Percentiles rank a stretch among this genome's conserved stretches.
These are phyloP conservation scores for Fistularia commersonii DNA, from an alignment of 2,797 vertebrate genomes.

Conservation along the genomic window DNA sequence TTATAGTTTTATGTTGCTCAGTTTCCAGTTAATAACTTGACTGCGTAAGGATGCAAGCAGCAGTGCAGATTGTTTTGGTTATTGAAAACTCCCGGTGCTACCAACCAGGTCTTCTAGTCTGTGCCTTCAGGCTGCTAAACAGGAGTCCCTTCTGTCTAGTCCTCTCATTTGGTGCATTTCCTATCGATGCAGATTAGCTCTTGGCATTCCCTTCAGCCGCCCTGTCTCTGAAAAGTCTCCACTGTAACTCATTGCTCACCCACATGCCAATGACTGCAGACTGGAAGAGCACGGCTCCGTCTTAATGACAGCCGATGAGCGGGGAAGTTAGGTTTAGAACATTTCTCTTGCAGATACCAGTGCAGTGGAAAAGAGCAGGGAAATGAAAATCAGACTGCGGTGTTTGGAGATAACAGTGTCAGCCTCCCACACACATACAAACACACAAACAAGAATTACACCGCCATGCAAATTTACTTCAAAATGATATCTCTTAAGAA, in stretches of 20 bases:
- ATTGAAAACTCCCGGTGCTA: slow-evolving; percentile 65
- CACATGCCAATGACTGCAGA: slow-evolving; percentile 70
- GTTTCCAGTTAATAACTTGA: slow-evolving; percentile 71
- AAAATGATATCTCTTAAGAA: no score
- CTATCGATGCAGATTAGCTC: slow-evolving; percentile 73
- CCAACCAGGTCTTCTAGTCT: slow-evolving; percentile 36
- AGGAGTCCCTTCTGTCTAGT: slow-evolving; percentile 40
- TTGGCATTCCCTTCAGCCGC: slow-evolving; percentile 69
- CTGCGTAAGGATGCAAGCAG: slow-evolving; percentile 55
- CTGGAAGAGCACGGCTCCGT: slow-evolving; percentile 50
- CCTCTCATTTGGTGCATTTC: slow-evolving; percentile 65
- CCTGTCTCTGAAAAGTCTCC: slow-evolving; percentile 52
- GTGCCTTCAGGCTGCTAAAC: slow-evolving; percentile 65
- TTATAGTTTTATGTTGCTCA: slow-evolving; percentile 62
- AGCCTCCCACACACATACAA: no score
- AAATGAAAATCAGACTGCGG: not conserved
- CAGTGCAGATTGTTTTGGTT: slow-evolving; percentile 58
- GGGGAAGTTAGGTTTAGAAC: slow-evolving; percentile 45
- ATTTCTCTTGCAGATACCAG: slow-evolving; percentile 39
- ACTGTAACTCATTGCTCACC: slow-evolving; percentile 72
- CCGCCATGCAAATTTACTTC: no score
- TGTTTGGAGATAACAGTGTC: no score
- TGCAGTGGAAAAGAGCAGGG: slow-evolving; percentile 8
- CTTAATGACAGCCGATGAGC: slow-evolving; percentile 64
- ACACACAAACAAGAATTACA: no score